Percentiles rank a stretch among this genome's conserved stretches.
phyloP scores from a whole-genome alignment of 2,797 vertebrate species.

The Paramormyrops hopkinsi region DNA sequence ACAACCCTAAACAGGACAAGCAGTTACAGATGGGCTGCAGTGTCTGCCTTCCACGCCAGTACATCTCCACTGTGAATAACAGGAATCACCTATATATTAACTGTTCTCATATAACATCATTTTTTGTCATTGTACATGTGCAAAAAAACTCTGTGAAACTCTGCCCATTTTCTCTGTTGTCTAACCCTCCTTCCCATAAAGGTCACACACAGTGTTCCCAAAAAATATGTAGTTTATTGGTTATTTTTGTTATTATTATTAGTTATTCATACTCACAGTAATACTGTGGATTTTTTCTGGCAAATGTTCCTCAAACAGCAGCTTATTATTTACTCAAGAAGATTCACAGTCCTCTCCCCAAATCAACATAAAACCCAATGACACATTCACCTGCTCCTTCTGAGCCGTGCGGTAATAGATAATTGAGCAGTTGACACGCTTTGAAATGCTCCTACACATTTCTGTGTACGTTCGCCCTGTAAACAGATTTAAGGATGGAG shows the following conservation, averaged over 20 bases:
- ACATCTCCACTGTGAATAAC: not conserved
- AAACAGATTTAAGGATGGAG: not conserved
- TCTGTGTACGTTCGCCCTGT: not conserved
- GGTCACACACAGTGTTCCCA: not conserved
- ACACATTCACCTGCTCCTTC: not conserved
- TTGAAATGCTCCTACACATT: not conserved
- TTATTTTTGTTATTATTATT: not conserved
- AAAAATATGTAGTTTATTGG: conserved; percentile 19
- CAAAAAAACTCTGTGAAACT: not conserved
- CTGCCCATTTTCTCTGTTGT: not conserved
- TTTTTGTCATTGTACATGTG: not conserved
- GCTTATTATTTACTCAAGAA: not conserved
- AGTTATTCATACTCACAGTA: not conserved
- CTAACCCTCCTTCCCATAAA: not conserved
- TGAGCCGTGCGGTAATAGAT: not conserved
- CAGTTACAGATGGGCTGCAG: not conserved
- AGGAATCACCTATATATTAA: not conserved
- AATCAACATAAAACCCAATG: not conserved
- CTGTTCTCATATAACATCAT: not conserved
- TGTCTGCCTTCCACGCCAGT: not conserved
- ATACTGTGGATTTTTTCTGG: not conserved
- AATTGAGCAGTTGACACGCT: not conserved
- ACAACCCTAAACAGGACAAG: not conserved
- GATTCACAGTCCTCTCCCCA: not conserved
- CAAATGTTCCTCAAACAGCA: not conserved